A percentile compares a stretch with the other conserved stretches of the same genome.
Conservation (phyloP, 2,113 vertebrate species). For the Oreochromis aureus region DNA sequence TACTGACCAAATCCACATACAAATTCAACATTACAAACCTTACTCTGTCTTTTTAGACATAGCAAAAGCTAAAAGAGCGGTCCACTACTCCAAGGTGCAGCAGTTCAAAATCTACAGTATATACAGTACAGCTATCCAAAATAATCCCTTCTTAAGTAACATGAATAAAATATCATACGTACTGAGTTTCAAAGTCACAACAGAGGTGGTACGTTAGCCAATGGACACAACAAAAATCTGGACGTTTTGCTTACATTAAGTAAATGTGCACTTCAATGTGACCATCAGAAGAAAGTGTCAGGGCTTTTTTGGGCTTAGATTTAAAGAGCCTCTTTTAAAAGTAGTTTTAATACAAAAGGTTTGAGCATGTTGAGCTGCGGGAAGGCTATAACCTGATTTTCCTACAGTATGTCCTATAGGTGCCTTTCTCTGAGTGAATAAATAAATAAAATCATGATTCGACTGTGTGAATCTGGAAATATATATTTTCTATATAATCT, state of each 20-base stretch:
- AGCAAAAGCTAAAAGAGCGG: constrained; percentile 59
- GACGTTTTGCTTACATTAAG: constrained; percentile 6
- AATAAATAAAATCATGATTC: constrained; percentile 16
- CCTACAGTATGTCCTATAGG: background rate
- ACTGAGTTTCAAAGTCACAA: constrained; percentile 52
- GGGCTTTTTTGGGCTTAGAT: background rate
- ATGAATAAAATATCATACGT: constrained; percentile 43
- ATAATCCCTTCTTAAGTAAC: constrained; percentile 58
- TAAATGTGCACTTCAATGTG: constrained; percentile 6
- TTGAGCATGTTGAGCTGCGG: background rate
- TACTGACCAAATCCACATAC: constrained; percentile 67
- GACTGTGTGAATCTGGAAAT: constrained; percentile 23
- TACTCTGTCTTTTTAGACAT: constrained; percentile 36
- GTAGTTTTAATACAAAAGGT: constrained; percentile 19
- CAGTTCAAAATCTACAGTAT: constrained; percentile 70
- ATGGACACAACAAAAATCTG: constrained; percentile 47
- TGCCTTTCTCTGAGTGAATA: constrained; percentile 17
- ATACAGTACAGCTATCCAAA: constrained; percentile 68
- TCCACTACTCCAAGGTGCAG: constrained; percentile 62
- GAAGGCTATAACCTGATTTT: constrained; percentile 11
- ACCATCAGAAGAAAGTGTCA: background rate
- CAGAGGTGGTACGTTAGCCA: constrained; percentile 9
- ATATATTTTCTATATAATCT: constrained; percentile 10
- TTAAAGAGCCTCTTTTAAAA: constrained; percentile 13
- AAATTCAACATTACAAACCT: constrained; percentile 65